phyloP scores from a whole-genome alignment of 1,140 invertebrate genomes.

The Liolophura sinensis region DNA sequence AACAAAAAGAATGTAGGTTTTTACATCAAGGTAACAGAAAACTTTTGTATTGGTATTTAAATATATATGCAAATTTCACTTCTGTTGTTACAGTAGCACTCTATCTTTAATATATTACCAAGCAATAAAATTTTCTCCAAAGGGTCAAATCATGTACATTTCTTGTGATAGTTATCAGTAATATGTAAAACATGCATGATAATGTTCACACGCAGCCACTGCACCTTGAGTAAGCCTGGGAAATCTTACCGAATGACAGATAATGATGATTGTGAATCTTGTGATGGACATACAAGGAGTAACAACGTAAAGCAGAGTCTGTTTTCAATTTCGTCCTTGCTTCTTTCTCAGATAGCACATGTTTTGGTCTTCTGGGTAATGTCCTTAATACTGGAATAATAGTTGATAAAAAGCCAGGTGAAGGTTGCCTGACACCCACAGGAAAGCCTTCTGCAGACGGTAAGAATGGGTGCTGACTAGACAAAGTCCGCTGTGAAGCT shows the following conservation, averaged over 20 bases:
- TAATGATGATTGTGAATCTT: constrained; percentile 52
- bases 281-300: constrained; percentile 36
- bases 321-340: constrained; percentile 32
- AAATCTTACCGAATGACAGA: constrained; percentile 56
- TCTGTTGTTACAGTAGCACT: too few species aligned
- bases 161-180: too few species aligned
- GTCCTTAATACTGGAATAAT: constrained; percentile 23
- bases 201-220: not conserved
- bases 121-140: too few species aligned
- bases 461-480: too few species aligned
- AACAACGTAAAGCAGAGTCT: constrained; percentile 39
- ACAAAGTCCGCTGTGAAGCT: too few species aligned
- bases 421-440: constrained; percentile 4
- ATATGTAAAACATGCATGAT: not conserved
- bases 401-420: constrained; percentile 8
- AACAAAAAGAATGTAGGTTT: too few species aligned
- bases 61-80: too few species aligned
- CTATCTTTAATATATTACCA: too few species aligned
- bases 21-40: too few species aligned
- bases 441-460: not conserved
- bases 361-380: constrained; percentile 28
- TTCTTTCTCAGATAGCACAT: constrained; percentile 36
- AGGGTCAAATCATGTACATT: too few species aligned
- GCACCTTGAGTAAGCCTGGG: not conserved
- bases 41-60: too few species aligned